Base-by-base conservation (phyloP, 2,113 vertebrate genomes). In the Furnarius figulus region DNA sequence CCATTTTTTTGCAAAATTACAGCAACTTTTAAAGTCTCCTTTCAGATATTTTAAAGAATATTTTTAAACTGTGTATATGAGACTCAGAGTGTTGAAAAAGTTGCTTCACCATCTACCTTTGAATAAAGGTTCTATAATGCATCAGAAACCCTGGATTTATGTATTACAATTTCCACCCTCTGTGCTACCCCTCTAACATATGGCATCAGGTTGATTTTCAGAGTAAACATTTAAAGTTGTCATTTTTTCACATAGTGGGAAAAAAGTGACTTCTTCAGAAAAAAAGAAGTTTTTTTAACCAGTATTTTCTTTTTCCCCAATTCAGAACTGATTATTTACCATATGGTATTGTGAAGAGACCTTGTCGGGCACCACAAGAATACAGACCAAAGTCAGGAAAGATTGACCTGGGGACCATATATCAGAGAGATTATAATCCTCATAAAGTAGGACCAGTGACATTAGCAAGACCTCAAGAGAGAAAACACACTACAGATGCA, bases 271-370 rank as follows among this genome's bases (percentile, higher is more conserved):
- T 83, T 19, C 7, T 42, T 53, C 25, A 58, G 53, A 16, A 61
- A 35, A 59, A 78, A 56, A 61, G 9, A 18, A 74, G 40, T 40
- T 4, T 46, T 87, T 50, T 79, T 84, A 93, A 96, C 52, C 37
- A 39, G 11, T 81, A n/a, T 92, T 96, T 89, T 56, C 44, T 87
- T 86, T 94, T 68, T 78, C 24, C 67, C 30, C 90, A 59, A 94
- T 97, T 92, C 94, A 99, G 99, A 67, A 97, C 97, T 15, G 98
- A 99, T 97, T 99, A 98, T 90, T 74, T 98, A 75, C 98, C 98
- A 8, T 97, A 99, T 46, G 96, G 98, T 63, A 90, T 98, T 65
- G 83, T 95, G 72, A 92, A 78, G 25, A 97, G 91, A 40, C 97
- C 97, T 73, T 71, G 84, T 61, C 97, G 42, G 17, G 65, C 70